Conservation (phyloP, 2,888 invertebrate species). For the Schrankia costaestrigalis region DNA sequence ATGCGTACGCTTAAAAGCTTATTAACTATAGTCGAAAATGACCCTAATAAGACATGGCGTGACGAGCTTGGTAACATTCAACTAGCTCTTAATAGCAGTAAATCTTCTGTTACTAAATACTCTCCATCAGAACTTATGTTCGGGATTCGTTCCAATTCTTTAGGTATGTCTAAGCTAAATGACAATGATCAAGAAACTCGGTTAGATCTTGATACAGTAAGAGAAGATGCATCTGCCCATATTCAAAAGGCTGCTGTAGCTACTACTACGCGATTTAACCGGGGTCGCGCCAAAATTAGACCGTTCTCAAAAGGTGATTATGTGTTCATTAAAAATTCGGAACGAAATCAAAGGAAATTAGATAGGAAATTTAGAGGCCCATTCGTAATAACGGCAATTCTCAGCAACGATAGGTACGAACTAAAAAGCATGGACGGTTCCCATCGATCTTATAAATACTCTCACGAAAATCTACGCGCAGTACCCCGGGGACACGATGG, state of each 20-base stretch:
- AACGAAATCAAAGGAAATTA: neutral
- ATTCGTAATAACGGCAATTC: neutral
- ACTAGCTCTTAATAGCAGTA: conserved; percentile 20
- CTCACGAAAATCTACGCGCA: conserved; percentile 17
- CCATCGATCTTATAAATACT: conserved; percentile 20
- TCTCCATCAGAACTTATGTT: conserved; percentile 19
- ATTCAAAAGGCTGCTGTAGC: neutral
- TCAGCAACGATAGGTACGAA: conserved; percentile 11
- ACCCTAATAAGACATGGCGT: conserved; percentile 17
- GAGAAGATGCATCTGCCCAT: conserved; percentile 1
- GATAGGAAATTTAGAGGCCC: neutral
- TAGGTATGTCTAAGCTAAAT: conserved; percentile 5
- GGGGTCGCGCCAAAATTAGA: too few relatives aligned
- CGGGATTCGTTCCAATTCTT: conserved; percentile 7
- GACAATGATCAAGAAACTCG: neutral
- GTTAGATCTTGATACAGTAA: conserved; percentile 1
- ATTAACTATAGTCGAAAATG: conserved; percentile 3
- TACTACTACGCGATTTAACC: neutral
- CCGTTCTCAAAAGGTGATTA: neutral
- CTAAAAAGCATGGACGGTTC: conserved; percentile 16
- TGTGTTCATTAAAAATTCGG: neutral
- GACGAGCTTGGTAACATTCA: conserved; percentile 19
- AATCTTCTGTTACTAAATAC: conserved; percentile 13
- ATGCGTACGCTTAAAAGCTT: conserved; percentile 6
- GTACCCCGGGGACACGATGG: conserved; percentile 7